These are phyloP conservation scores for Kuschelorhynchus macadamiae DNA, from an alignment of 2,888 invertebrate genomes.

Conservation along the genomic window DNA sequence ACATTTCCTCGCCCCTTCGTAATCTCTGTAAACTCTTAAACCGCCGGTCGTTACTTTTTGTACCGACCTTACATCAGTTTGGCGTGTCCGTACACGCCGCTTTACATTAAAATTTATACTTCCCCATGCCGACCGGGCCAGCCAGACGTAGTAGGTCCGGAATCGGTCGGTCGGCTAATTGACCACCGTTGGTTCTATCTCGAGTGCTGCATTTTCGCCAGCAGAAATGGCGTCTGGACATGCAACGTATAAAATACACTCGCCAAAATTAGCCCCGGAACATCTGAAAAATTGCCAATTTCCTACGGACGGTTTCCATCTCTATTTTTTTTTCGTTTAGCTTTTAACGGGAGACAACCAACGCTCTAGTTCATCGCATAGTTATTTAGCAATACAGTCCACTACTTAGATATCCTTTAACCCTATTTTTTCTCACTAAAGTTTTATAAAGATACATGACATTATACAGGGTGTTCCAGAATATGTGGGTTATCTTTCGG, in stretches of 20 bases:
- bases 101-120: slow-evolving; percentile 50
- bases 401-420: too few relatives aligned
- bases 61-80: slow-evolving; percentile 29
- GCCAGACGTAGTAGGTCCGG: slow-evolving; percentile 45
- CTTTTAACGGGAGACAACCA: slow-evolving; percentile 2
- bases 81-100: slow-evolving; percentile 44
- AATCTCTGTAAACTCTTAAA: too few relatives aligned
- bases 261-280: slow-evolving; percentile 32
- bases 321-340: slow-evolving; percentile 11
- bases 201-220: slow-evolving; percentile 49
- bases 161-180: slow-evolving; percentile 50
- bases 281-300: slow-evolving; percentile 39
- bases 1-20: too few relatives aligned
- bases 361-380: too few relatives aligned
- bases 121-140: slow-evolving; percentile 35
- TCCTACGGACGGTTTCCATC: too few relatives aligned
- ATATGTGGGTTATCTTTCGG: too few relatives aligned
- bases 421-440: too few relatives aligned
- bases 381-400: too few relatives aligned
- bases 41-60: too few relatives aligned
- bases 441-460: too few relatives aligned
- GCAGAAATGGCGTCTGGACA: slow-evolving; percentile 46
- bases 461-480: too few relatives aligned
- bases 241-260: slow-evolving; percentile 42
- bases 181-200: slow-evolving; percentile 50